These are phyloP conservation scores for Enteromius afrohamiltoni DNA, from an alignment of 2,797 vertebrate species.

Conservation along the genomic window DNA sequence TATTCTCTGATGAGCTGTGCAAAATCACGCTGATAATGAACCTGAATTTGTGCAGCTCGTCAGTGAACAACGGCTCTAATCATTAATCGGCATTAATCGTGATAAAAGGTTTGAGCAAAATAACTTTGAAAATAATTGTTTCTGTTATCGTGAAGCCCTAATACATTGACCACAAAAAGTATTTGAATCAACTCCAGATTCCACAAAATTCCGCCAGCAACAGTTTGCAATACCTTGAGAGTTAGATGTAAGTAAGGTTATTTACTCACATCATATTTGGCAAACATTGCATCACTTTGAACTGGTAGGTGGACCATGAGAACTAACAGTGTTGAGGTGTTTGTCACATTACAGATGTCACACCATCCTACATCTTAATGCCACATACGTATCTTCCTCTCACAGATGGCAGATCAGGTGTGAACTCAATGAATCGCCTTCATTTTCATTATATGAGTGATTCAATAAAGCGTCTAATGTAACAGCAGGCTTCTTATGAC, in stretches of 20 bases:
- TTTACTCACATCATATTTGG: conserved; percentile 4
- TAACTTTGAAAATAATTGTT: no score
- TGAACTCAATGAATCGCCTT: not conserved
- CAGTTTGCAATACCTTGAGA: conserved; percentile 38
- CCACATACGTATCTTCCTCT: conserved; percentile 2
- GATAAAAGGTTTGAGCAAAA: no score
- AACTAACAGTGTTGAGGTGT: not conserved
- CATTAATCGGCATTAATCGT: no score
- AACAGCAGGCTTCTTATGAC: not conserved
- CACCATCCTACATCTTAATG: conserved; percentile 31
- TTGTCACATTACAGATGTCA: conserved; percentile 32
- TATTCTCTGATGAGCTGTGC: no score
- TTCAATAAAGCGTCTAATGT: conserved; percentile 5
- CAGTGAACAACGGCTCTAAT: no score
- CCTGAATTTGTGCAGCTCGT: no score
- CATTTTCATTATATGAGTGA: not conserved
- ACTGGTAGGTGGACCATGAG: conserved; percentile 34
- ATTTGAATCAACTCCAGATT: conserved; percentile 43
- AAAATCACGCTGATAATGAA: no score
- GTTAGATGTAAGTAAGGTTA: conserved; percentile 23
- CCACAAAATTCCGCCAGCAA: conserved; percentile 21
- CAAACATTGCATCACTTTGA: conserved; percentile 16
- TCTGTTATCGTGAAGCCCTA: no score
- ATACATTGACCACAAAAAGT: conserved; percentile 23
- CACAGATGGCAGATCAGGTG: conserved; percentile 22